These are phyloP conservation scores for Medauroidea extradentata DNA, from an alignment of 1,140 invertebrate genomes.

Conservation along the genomic window DNA sequence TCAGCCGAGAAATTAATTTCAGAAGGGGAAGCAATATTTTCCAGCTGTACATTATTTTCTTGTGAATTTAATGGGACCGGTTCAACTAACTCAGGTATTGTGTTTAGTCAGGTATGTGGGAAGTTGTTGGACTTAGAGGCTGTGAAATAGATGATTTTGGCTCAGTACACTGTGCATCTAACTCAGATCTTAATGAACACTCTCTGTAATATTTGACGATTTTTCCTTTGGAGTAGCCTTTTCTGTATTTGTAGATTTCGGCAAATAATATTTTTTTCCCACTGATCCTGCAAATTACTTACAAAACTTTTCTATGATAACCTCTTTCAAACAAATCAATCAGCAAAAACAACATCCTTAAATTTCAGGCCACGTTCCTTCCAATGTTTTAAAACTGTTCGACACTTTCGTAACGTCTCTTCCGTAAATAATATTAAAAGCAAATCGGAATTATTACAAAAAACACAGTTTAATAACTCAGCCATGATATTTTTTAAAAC, in stretches of 20 bases:
- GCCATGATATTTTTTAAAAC: slow-evolving; percentile 3
- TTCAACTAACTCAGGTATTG: too few species aligned
- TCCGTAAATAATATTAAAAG: slow-evolving; percentile 2
- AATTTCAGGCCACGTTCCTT: neutral
- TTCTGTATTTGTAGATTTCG: neutral
- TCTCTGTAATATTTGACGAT: too few species aligned
- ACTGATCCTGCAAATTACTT: neutral
- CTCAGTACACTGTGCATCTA: too few species aligned
- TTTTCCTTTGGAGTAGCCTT: too few species aligned
- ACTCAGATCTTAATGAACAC: too few species aligned
- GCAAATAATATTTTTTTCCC: neutral
- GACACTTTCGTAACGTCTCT: neutral
- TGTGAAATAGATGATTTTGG: too few species aligned
- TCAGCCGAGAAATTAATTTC: too few species aligned
- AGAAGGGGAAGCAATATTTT: too few species aligned
- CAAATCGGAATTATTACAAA: neutral
- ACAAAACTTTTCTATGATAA: neutral
- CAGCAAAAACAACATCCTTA: neutral
- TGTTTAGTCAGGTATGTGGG: too few species aligned
- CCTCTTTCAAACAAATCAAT: neutral
- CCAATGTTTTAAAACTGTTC: neutral
- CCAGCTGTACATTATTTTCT: too few species aligned
- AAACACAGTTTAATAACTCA: neutral
- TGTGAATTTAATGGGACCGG: too few species aligned
- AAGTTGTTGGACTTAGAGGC: too few species aligned